phyloP scores from a whole-genome alignment of 2,888 invertebrate genomes.

The Microlaimidae sp. region DNA sequence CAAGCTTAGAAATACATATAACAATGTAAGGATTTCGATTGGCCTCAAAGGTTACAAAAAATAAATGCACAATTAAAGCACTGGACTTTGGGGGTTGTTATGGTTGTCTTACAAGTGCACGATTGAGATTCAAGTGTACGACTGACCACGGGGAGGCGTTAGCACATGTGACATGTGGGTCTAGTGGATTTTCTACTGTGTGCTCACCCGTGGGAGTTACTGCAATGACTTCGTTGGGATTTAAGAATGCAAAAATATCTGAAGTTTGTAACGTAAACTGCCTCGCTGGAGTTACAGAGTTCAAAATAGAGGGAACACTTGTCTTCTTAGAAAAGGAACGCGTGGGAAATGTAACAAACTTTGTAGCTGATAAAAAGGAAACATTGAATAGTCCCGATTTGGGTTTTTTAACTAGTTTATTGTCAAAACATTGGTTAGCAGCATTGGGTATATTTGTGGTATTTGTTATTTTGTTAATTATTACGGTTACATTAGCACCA shows the following conservation, averaged over 20 bases:
- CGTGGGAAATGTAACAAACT: background rate
- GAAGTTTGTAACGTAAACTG: background rate
- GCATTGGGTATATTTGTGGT: too few relatives aligned
- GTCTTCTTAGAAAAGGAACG: background rate
- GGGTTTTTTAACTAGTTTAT: too few relatives aligned
- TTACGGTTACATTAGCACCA: too few relatives aligned
- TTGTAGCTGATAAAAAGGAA: background rate
- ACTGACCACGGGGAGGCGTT: conserved; percentile 7
- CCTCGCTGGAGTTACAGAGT: background rate
- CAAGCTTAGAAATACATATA: background rate
- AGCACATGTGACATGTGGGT: background rate
- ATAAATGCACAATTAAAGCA: background rate
- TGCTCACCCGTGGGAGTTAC: background rate
- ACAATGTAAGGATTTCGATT: background rate
- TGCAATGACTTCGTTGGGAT: background rate
- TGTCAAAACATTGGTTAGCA: too few relatives aligned
- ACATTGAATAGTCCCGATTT: too few relatives aligned
- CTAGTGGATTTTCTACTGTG: background rate
- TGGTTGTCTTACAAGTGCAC: too few relatives aligned
- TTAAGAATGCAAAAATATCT: background rate
- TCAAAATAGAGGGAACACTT: background rate
- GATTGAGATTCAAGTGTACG: conserved; percentile 2
- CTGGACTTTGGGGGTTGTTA: too few relatives aligned
- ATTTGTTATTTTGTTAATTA: too few relatives aligned
- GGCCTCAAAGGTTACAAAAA: background rate